phyloP scores from a whole-genome alignment of 2,113 vertebrate species.

The Calonectris borealis region DNA sequence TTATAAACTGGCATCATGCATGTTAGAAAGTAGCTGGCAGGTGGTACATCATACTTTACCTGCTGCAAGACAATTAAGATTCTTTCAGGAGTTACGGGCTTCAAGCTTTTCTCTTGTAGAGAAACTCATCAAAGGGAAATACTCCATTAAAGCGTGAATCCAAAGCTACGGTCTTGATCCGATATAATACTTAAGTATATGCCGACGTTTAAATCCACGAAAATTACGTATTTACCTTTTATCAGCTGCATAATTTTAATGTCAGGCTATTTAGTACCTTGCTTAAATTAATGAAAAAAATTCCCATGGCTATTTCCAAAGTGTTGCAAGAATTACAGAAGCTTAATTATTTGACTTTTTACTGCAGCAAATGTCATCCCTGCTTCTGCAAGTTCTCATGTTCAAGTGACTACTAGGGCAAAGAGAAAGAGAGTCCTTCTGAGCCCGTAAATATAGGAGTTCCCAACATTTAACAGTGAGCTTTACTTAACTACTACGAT shows the following conservation, averaged over 20 bases:
- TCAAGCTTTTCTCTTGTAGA: neutral
- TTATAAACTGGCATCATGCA: neutral
- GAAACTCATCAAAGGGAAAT: neutral
- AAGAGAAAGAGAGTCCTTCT: neutral
- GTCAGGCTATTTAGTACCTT: neutral
- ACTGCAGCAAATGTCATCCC: neutral
- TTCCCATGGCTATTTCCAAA: neutral
- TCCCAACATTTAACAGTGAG: neutral
- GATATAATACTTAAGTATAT: neutral
- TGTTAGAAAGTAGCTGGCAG: rapidly evolving
- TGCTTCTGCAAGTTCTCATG: neutral
- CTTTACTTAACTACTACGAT: neutral
- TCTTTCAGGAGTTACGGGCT: neutral
- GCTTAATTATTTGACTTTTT: neutral
- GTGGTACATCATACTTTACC: neutral
- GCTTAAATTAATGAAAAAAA: neutral
- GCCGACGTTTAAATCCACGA: neutral
- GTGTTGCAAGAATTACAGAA: neutral
- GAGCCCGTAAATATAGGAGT: neutral
- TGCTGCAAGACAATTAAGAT: neutral
- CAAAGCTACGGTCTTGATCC: neutral
- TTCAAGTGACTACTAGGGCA: neutral
- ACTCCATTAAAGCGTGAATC: neutral
- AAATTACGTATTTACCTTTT: neutral
- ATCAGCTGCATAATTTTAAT: neutral